These are phyloP conservation scores for Trissolcus japonicus DNA, from an alignment of 2,888 invertebrate genomes.

Conservation along the genomic window DNA sequence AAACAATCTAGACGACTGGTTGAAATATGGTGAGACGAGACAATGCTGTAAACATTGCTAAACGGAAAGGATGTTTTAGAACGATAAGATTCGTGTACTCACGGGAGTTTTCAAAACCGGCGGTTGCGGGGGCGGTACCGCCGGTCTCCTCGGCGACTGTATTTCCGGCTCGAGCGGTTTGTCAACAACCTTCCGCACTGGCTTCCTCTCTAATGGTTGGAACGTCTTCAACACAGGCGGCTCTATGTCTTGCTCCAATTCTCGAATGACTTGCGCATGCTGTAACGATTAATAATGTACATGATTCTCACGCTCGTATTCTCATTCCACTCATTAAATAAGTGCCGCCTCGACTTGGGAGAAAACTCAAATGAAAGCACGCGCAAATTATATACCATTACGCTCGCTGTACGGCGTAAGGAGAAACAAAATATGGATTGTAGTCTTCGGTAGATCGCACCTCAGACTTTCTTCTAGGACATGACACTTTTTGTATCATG, in stretches of 20 bases:
- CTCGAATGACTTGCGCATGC: constrained; percentile 73
- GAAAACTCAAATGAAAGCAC: constrained; percentile 56
- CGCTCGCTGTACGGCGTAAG: constrained; percentile 10
- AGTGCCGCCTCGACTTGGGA: constrained; percentile 40
- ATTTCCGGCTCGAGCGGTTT: constrained; percentile 74
- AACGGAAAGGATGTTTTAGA: not conserved
- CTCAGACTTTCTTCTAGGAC: constrained; percentile 32
- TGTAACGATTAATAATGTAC: constrained; percentile 59
- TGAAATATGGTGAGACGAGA: constrained; percentile 4
- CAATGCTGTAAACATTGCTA: too few species aligned
- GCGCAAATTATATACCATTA: constrained; percentile 49
- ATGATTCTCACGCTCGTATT: constrained; percentile 68
- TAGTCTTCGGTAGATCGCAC: constrained; percentile 28
- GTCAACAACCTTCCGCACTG: constrained; percentile 70
- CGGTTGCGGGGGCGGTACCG: constrained; percentile 75
- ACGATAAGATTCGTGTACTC: constrained; percentile 50
- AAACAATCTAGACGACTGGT: not conserved
- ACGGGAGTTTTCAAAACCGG: constrained; percentile 74
- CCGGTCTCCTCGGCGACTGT: constrained; percentile 73
- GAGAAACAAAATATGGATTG: constrained; percentile 16
- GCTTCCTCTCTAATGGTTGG: constrained; percentile 74
- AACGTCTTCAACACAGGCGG: constrained; percentile 74
- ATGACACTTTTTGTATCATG: constrained; percentile 18
- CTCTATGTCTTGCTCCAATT: constrained; percentile 73
- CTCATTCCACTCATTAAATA: constrained; percentile 65